phyloP scores from a whole-genome alignment of 2,888 invertebrate species.

The Epinotia bilunana region DNA sequence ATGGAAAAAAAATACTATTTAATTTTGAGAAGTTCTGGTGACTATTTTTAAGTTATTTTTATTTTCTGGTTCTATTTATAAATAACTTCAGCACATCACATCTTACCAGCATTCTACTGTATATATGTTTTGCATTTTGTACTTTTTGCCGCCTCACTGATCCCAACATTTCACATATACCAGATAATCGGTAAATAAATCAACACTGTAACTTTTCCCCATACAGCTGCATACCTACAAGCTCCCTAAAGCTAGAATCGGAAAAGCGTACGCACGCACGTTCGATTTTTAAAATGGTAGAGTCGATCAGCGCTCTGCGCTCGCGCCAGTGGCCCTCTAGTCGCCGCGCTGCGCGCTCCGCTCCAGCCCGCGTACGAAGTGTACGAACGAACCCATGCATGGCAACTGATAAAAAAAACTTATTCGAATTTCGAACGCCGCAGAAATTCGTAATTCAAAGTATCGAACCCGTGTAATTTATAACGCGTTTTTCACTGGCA shows the following conservation, averaged over 20 bases:
- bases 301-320: slow-evolving; percentile 63
- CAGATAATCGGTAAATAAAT: neutral
- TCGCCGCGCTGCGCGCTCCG: slow-evolving; percentile 78
- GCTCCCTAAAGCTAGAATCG: slow-evolving; percentile 53
- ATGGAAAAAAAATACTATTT: too few relatives aligned
- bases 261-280: slow-evolving; percentile 68
- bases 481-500: slow-evolving; percentile 77
- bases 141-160: neutral
- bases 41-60: too few relatives aligned
- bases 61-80: too few relatives aligned
- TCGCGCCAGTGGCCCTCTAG: slow-evolving; percentile 78
- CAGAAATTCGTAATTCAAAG: slow-evolving; percentile 60
- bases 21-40: too few relatives aligned
- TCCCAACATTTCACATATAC: neutral
- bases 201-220: neutral
- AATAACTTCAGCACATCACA: neutral
- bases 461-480: slow-evolving; percentile 76
- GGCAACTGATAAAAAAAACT: slow-evolving; percentile 41
- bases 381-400: slow-evolving; percentile 63
- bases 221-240: neutral
- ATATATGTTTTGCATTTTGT: neutral
- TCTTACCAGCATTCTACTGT: too few relatives aligned
- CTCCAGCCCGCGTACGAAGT: slow-evolving; percentile 66
- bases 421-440: slow-evolving; percentile 43
- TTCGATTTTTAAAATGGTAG: slow-evolving; percentile 77